Percentiles rank a stretch among this genome's conserved stretches.
Conservation (phyloP, 2,113 vertebrate species). For the Patagioenas fasciata region DNA sequence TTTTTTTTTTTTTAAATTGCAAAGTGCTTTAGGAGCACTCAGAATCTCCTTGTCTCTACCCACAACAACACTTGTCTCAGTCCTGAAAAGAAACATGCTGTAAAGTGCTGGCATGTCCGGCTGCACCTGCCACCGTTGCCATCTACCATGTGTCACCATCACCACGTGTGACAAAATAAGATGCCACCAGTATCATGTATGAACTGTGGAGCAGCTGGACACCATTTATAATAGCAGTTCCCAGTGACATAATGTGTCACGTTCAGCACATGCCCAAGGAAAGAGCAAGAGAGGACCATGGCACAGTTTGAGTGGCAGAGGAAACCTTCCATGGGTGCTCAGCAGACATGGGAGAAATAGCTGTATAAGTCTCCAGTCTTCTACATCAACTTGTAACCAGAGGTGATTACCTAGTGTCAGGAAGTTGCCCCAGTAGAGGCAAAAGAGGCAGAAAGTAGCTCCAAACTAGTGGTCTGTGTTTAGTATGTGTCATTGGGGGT, state of each 20-base stretch:
- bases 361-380: background rate
- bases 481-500: fast-evolving
- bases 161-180: background rate
- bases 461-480: background rate
- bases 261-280: background rate
- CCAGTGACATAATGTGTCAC: fast-evolving
- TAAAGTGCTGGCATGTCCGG: background rate
- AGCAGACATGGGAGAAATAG: background rate
- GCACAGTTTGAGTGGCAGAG: background rate
- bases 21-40: background rate
- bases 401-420: background rate
- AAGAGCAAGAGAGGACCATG: background rate
- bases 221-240: background rate
- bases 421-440: background rate
- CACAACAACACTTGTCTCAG: fast-evolving
- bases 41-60: background rate
- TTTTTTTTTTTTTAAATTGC: background rate
- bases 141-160: background rate
- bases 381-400: background rate
- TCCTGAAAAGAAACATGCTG: background rate
- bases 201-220: background rate
- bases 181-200: background rate
- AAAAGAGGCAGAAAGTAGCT: background rate
- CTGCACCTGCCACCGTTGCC: background rate
- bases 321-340: background rate